Evolutionary conservation across 2,113 vertebrate species (phyloP), one percentile per base, ranked within the genome.

Genomic region (Zosterops hypoxanthus): DNA sequence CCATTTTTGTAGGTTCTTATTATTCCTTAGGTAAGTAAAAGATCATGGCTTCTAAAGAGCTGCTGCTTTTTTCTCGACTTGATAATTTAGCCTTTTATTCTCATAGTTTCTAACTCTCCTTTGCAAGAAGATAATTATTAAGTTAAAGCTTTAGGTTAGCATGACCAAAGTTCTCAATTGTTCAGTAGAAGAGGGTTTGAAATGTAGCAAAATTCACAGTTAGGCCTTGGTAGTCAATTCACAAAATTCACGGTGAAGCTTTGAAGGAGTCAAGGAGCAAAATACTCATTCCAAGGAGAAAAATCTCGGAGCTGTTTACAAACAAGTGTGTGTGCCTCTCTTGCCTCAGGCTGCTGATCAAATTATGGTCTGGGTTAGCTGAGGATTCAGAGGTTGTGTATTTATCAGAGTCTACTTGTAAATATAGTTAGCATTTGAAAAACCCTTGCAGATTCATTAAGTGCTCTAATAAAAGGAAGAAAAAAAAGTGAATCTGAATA

Each of bases 301-400:
- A 75, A 70, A 52, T 57, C 33, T 73, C 44, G 0, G 4, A 57
- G 41, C 56, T 88, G 6, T 71, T 94, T 86, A 41, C 52, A 92
- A 88, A 88, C 41, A 56, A 69, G 11, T 10, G 11, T 1, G 13
- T 1, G 42, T 59, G n/a, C 34, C 21, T 63, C 49, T 65, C 33
- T 28, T 63, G 76, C 83, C 92, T 86, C 83, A 81, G 86, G 86
- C 88, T 86, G 64, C 80, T 86, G 83, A 78, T 55, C 31, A 57
- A 59, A 81, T 83, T 59, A 75, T 78, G 60, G 26, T 34, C 34
- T 47, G 47, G 52, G 33, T 92, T 82, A 91, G 69, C 81, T 64
- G 72, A 94, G 69, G 86, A 73, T 81, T 82, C 56, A 24, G 36
- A 53, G 47, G 11, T 34, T 92, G 0, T 36, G 31, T 14, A 49